Conservation (phyloP, 2,888 invertebrate genomes). For the Drosophila putrida region DNA sequence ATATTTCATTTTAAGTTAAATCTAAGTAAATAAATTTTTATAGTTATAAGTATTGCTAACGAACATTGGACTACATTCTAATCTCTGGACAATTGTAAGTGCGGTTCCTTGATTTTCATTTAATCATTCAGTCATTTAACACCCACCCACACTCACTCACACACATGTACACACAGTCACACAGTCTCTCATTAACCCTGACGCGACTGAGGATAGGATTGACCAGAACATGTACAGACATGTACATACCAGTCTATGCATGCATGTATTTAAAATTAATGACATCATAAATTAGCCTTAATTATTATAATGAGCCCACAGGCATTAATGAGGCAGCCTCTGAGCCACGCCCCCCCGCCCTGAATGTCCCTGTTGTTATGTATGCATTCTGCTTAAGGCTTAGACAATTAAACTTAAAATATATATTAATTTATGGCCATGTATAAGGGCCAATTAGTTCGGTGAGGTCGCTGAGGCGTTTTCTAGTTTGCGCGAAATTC, state of each 20-base stretch:
- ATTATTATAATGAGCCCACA: constrained; percentile 81
- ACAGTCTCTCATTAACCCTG: constrained; percentile 19
- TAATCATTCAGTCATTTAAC: constrained; percentile 55
- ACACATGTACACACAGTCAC: constrained; percentile 3
- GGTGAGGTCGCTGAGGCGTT: constrained; percentile 49
- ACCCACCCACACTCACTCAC: constrained; percentile 20
- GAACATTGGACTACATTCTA: background rate
- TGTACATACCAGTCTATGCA: constrained; percentile 10
- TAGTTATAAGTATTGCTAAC: background rate
- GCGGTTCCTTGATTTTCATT: constrained; percentile 21
- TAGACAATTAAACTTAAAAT: constrained; percentile 81
- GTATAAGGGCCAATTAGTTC: constrained; percentile 79
- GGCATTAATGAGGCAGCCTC: constrained; percentile 63
- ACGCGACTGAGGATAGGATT: constrained; percentile 25
- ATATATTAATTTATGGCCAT: constrained; percentile 80
- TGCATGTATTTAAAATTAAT: constrained; percentile 70
- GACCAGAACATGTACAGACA: constrained; percentile 40
- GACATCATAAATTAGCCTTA: constrained; percentile 81
- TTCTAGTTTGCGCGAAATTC: constrained; percentile 76
- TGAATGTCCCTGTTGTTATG: background rate
- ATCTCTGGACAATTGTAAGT: constrained; percentile 11
- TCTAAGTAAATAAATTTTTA: background rate
- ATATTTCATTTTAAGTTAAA: no score
- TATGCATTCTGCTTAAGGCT: constrained; percentile 27
- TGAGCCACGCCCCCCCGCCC: constrained; percentile 1